Conservation (phyloP, 2,797 vertebrate genomes). For the Ctenochaetus hawaiiensis region DNA sequence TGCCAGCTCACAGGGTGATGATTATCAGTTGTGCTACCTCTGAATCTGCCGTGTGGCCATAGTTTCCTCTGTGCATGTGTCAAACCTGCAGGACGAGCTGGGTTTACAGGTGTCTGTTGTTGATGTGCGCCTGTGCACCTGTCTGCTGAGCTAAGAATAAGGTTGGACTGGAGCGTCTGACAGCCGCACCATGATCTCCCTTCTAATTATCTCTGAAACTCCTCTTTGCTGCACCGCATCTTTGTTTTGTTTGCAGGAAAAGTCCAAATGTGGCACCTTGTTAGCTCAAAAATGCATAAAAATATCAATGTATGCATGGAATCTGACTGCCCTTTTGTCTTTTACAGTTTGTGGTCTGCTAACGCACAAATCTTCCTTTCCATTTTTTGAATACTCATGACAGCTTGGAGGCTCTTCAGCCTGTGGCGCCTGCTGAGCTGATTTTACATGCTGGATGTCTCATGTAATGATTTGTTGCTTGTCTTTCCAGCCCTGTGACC, state of each 20-base stretch:
- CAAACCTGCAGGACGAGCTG: slow-evolving; percentile 59
- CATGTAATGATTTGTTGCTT: slow-evolving; percentile 55
- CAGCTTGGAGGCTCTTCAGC: slow-evolving; percentile 18
- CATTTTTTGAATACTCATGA: slow-evolving; percentile 8
- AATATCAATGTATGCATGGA: not conserved
- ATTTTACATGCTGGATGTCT: slow-evolving; percentile 56
- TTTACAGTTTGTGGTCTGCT: slow-evolving; percentile 1
- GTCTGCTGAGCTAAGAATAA: slow-evolving; percentile 21
- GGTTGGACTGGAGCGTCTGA: slow-evolving; percentile 52
- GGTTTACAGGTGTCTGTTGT: slow-evolving; percentile 55
- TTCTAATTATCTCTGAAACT: slow-evolving; percentile 47
- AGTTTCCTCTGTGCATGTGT: slow-evolving; percentile 24
- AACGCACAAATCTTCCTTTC: slow-evolving; percentile 6
- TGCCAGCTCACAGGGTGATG: slow-evolving; percentile 18
- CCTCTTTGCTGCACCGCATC: slow-evolving; percentile 6
- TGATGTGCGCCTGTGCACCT: slow-evolving; percentile 48
- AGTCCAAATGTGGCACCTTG: not conserved
- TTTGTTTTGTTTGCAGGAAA: not conserved
- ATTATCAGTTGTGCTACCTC: slow-evolving; percentile 45
- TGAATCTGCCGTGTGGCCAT: slow-evolving; percentile 16
- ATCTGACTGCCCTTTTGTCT: not conserved
- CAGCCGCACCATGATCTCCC: slow-evolving; percentile 16
- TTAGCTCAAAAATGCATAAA: not conserved
- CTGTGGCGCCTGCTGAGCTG: slow-evolving; percentile 42
- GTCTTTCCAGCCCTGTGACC: slow-evolving; percentile 58